Conservation (phyloP, 2,113 vertebrate genomes). For the Syngnathus scovelli region DNA sequence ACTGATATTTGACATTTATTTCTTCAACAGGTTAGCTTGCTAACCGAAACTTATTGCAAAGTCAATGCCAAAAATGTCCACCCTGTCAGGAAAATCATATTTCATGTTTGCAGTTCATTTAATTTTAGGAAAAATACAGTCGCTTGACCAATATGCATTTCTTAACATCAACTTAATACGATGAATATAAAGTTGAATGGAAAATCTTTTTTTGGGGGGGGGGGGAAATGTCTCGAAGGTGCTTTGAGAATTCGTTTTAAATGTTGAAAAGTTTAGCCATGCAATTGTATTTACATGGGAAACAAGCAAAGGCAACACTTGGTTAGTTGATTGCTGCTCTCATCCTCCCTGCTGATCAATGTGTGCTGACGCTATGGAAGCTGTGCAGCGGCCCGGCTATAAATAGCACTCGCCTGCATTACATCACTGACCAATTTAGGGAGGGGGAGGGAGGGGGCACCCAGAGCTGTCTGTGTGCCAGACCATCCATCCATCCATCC, state of each 20-base stretch:
- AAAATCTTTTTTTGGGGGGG: too few relatives aligned
- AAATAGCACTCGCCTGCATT: constrained; percentile 65
- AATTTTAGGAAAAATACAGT: background rate
- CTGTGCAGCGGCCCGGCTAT: constrained; percentile 52
- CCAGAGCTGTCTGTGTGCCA: constrained; percentile 46
- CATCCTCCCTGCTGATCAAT: constrained; percentile 47
- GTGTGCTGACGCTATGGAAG: constrained; percentile 42
- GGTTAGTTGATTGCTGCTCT: constrained; percentile 28
- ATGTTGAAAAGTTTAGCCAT: background rate
- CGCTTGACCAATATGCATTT: background rate
- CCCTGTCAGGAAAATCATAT: background rate
- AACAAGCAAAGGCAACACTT: background rate
- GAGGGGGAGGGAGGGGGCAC: background rate
- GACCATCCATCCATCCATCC: constrained; percentile 53
- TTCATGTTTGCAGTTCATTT: too few relatives aligned
- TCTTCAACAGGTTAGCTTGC: too few relatives aligned
- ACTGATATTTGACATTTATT: too few relatives aligned
- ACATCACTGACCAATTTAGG: constrained; percentile 54
- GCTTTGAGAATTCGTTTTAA: background rate
- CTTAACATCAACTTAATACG: background rate
- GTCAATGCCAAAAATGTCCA: background rate
- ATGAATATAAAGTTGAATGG: too few relatives aligned
- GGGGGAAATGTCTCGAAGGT: background rate
- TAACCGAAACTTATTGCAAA: too few relatives aligned
- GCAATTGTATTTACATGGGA: background rate